Conservation (phyloP, 2,113 vertebrate genomes). For the Ramphastos sulfuratus region DNA sequence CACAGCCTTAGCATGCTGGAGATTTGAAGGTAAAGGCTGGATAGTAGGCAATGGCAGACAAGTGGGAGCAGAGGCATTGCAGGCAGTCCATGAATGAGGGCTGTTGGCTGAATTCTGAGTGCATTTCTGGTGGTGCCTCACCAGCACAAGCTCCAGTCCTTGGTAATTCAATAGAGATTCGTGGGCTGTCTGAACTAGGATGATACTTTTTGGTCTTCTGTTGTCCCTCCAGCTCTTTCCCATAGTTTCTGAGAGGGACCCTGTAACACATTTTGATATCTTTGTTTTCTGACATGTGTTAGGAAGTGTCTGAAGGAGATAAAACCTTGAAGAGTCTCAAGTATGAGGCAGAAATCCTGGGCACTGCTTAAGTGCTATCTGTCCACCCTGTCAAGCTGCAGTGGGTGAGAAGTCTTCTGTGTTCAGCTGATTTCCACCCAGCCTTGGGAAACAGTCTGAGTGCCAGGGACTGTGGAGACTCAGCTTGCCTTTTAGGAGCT, state of each 20-base stretch:
- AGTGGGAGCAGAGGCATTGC: background rate
- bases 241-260: fast-evolving
- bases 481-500: background rate
- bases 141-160: background rate
- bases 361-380: background rate
- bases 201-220: background rate
- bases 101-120: background rate
- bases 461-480: background rate
- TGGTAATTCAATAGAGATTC: background rate
- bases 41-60: background rate
- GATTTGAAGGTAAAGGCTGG: background rate
- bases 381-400: background rate
- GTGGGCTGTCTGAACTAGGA: background rate
- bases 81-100: background rate
- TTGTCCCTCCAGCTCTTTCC: background rate
- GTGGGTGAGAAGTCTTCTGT: background rate
- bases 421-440: background rate
- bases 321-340: background rate
- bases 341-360: background rate
- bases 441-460: background rate
- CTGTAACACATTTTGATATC: fast-evolving
- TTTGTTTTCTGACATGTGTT: background rate
- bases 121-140: background rate
- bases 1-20: background rate
- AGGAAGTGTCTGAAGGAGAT: background rate